Base-by-base conservation (phyloP, 2,113 vertebrate species). In the Felis chaus region DNA sequence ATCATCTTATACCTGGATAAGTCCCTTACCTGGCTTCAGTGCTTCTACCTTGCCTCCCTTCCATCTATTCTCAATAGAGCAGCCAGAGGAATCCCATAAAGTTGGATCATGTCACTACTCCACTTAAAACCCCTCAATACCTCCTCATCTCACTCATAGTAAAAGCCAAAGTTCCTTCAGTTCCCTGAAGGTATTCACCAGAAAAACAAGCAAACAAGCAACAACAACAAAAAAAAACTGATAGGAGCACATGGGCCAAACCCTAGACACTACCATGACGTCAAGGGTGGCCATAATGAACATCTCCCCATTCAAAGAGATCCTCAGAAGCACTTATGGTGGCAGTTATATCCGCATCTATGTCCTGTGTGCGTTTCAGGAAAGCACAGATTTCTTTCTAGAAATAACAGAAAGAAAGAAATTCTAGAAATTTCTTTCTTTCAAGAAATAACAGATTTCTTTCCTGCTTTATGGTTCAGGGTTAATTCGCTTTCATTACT, bases 401-500 rank as follows among this genome's bases (percentile, higher is more conserved):
- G 41, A 41, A 41, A 41, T 41, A 41, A 41, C 41, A 41, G 41
- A 41, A 41, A 41, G 41, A 41, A 41, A 41, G 41, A 41, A 41
- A 41, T 41, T 41, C 41, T 41, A 41, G 41, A 41, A 41, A 41
- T 41, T 41, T 41, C 41, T 41, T 41, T 41, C 41, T 41, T 41
- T 41, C 41, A 41, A 41, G 41, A 41, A 41, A 13, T 7, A 61
- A 12, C 83, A 66, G 9, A 78, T 33, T 29, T 48, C 36, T 55
- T 55, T 1, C 25, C 10, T 48, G 15, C 3, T 93, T 94, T 23
- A 74, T 39, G 5, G 15, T 8, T 95, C 78, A 66, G 57, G 74
- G 92, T 88, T 68, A 89, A 91, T 71, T 80, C 89, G 84, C 41
- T 85, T 85, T 48, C 18, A 88, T 87, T 50, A 83, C 79, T 93